Evolutionary conservation across 2,113 vertebrate genomes (phyloP).

Genomic region (Pogonocichla stellata): DNA sequence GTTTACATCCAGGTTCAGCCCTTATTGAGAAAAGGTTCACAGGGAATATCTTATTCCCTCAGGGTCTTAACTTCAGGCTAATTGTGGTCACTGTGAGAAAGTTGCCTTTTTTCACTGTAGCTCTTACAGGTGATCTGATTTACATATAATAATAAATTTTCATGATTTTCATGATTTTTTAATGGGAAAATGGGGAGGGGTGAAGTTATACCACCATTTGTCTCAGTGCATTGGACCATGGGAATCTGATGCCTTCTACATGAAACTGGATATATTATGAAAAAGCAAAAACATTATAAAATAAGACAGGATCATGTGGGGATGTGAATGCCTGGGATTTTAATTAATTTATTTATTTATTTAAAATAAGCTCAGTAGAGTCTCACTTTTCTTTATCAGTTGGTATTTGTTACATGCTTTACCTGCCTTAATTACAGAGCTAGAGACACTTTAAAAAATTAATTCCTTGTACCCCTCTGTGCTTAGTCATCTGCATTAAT

Average conservation of each 20-base stretch:
- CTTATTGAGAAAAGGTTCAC: not conserved
- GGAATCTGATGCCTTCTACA: not conserved
- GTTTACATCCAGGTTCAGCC: not conserved
- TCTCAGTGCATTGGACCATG: not conserved
- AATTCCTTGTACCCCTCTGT: not conserved
- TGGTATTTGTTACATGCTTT: not conserved
- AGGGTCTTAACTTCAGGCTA: not conserved
- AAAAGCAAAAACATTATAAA: not conserved
- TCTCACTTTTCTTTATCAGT: not conserved
- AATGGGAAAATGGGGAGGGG: accelerated
- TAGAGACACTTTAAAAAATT: not conserved
- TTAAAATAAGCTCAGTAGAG: not conserved
- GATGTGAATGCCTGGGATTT: not conserved
- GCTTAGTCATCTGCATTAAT: not conserved
- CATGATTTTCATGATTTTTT: accelerated
- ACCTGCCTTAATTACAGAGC: not conserved
- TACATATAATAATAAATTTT: not conserved
- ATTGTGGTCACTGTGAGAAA: not conserved
- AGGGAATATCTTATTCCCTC: not conserved
- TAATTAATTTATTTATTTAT: not conserved
- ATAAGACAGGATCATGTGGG: not conserved
- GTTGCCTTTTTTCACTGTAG: not conserved
- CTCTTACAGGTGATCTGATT: not conserved
- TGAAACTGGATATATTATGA: not conserved
- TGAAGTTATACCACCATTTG: not conserved